Evolutionary conservation across 2,113 vertebrate species (phyloP).

Genomic region (Terrapene triunguis): DNA sequence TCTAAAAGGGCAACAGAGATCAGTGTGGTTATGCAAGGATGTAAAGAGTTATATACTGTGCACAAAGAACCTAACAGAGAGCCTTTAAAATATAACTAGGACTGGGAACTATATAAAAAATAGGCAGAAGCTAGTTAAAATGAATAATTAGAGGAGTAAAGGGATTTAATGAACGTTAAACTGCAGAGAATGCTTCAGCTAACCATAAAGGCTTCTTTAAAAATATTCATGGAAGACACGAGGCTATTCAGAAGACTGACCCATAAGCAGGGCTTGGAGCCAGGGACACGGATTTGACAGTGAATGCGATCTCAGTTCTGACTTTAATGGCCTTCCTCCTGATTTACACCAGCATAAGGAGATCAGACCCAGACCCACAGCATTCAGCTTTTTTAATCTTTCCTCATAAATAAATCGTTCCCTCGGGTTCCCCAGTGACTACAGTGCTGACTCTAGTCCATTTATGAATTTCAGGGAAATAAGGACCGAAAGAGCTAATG

Average conservation of each 20-base stretch:
- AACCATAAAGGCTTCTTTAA: conserved; percentile 15
- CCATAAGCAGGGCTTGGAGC: background rate
- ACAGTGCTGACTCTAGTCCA: background rate
- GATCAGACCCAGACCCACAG: background rate
- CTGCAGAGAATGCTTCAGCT: conserved; percentile 27
- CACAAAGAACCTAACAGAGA: conserved; percentile 48
- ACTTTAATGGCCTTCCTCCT: background rate
- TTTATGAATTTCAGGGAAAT: background rate
- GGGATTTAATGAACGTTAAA: conserved; percentile 46
- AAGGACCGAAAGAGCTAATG: background rate
- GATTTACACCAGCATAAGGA: background rate
- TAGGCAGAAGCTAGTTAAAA: conserved; percentile 64
- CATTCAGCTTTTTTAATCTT: background rate
- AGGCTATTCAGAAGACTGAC: background rate
- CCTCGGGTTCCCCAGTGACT: background rate
- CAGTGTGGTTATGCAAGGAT: conserved; percentile 44
- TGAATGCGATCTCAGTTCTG: background rate
- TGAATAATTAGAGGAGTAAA: conserved; percentile 41
- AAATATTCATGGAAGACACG: conserved; percentile 13
- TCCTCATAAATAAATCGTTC: background rate
- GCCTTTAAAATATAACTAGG: conserved; percentile 64
- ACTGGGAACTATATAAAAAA: conserved; percentile 38
- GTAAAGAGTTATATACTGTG: background rate
- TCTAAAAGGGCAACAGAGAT: conserved; percentile 47
- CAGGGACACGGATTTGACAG: background rate